Evolutionary conservation across 2,888 invertebrate species (phyloP), one percentile per base, ranked within the genome.

Genomic region (Lepidochrysops patricia): DNA sequence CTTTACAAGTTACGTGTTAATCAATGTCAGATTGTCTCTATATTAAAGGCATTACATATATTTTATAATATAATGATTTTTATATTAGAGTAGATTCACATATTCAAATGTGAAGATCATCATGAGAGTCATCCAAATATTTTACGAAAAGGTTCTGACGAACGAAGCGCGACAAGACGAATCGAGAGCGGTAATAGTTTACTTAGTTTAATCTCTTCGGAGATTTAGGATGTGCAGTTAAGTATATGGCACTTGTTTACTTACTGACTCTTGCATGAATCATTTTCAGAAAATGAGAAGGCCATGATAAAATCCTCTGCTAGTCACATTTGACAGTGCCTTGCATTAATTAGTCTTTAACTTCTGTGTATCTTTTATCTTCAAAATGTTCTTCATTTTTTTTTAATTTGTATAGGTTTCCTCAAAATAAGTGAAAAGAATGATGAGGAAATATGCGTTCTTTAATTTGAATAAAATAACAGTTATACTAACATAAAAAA

Each of bases 381-480:
- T 9, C 43, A 32, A 19, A 54, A 54, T 54, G 54, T 54, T 54
- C 12, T 23, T 54, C 12, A 54, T 32, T 9, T 54, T 54, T 54
- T 54, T 19, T 32, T 32, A 54, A 19, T 32, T 19, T 19, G 54
- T 1, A 54, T 32, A 54, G 12, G 32, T 9, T 19, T 15, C 5
- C 19, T 9, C 32, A 54, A 54, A 1, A 54, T 32, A 32, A 19
- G 32, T 54, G 54, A 19, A 54, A 32, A 23, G 4, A 7, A 19
- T 2, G 54, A 54, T 19, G 9, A 29, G 54, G 54, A 32, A 54
- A 54, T 32, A 15, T 52, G 15, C 13, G n/a, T 25, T 49, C n/a
- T 13, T 48, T 23, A 4, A 9, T 12, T 27, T 52, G 13, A 19
- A 19, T 43, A 43, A 43, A 43, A 19, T 43, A 43, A 19, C 9